phyloP scores from a whole-genome alignment of 2,113 vertebrate genomes.

The Sciurus niger region DNA sequence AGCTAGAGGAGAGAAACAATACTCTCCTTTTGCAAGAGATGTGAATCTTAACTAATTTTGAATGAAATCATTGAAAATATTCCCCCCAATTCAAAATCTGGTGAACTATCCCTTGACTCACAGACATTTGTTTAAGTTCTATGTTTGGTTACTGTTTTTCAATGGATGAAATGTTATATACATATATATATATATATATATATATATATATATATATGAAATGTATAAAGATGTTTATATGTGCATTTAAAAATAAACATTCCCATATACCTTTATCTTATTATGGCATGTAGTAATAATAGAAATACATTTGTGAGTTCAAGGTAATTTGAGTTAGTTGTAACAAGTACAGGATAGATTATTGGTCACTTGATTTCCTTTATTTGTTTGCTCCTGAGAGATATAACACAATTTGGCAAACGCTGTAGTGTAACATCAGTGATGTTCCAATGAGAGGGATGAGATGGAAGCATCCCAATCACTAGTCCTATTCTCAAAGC shows the following conservation, averaged over 20 bases:
- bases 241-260: constrained; percentile 24
- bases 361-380: constrained; percentile 36
- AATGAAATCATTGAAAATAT: not conserved
- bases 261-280: not conserved
- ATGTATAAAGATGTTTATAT: not conserved
- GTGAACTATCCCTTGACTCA: not conserved
- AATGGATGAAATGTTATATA: not conserved
- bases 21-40: not conserved
- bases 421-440: not conserved
- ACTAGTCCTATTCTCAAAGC: constrained; percentile 51
- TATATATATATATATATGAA: not conserved
- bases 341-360: constrained; percentile 32
- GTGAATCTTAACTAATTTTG: constrained; percentile 43
- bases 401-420: constrained; percentile 42
- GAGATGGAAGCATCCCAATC: not conserved
- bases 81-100: not conserved
- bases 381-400: constrained; percentile 65
- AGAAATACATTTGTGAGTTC: constrained; percentile 45
- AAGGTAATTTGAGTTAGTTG: constrained; percentile 40
- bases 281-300: not conserved
- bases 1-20: not conserved
- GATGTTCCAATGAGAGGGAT: constrained; percentile 13
- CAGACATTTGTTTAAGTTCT: not conserved
- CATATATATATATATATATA: not conserved
- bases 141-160: not conserved